Base-by-base conservation (phyloP, 2,888 invertebrate genomes). In the Drosophila pseudotakahashii region DNA sequence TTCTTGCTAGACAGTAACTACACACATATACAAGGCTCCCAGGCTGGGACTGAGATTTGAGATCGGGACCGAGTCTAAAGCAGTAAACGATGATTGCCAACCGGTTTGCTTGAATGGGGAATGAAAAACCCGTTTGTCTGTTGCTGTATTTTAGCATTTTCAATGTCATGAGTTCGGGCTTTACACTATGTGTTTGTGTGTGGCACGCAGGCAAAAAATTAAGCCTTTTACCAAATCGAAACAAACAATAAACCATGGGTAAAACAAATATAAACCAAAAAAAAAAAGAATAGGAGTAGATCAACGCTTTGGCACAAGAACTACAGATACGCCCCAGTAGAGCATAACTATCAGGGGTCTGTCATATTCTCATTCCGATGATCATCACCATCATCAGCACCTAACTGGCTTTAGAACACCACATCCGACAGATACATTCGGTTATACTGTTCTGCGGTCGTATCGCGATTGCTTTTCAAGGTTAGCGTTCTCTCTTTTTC, bases 71-170 rank as follows among this genome's bases (percentile, higher is more conserved):
- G 30, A 47, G 47, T 26, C 23, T 37, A 48, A 62, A 53, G 62
- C 66, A 64, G 72, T 70, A 45, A 63, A 57, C 60, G 69, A 63
- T 70, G 82, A 67, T 79, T 75, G 80, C 50, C 53, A 85, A 88
- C 81, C 80, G 88, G 81, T 81, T 88, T 88, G 55, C 36, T 53
- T 70, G 50, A 69, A 54, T 51, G 42, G 42, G 63, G 73, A 51
- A 58, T 51, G 55, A 26, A 44, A 87, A 88, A 82, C 82, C 53
- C 47, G 88, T 86, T 88, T 75, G 77, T 60, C 59, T 52, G 73
- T 66, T 57, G 63, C 63, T 60, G 64, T 72, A 66, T 70, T 87
- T 62, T 69, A 76, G 48, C 88, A 66, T 76, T 88, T 86, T 83
- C 82, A 83, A 83, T 83, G 82, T 83, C 88, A 83, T 74, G 74